Percentiles rank a stretch among this genome's conserved stretches.
phyloP scores from a whole-genome alignment of 2,113 vertebrate genomes.

The Chaetodon auriga region DNA sequence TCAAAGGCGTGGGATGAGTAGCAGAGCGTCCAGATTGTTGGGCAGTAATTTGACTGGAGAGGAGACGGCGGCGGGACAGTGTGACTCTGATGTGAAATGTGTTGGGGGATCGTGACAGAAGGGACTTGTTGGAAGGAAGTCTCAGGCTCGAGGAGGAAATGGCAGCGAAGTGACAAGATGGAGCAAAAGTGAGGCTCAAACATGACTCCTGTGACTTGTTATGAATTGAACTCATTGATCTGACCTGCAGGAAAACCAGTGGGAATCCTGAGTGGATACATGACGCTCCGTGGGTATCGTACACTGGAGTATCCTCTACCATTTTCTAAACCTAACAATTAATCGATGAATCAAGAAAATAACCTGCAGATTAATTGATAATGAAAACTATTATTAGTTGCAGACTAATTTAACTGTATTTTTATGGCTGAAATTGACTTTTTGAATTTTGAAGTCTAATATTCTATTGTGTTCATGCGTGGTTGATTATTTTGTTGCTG shows the following conservation, averaged over 20 bases:
- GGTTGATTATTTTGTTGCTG: too few relatives aligned
- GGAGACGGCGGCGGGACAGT: constrained; percentile 43
- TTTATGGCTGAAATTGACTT: too few relatives aligned
- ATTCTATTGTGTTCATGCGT: too few relatives aligned
- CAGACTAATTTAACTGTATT: too few relatives aligned
- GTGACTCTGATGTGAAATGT: constrained; percentile 50
- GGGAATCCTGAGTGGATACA: background rate
- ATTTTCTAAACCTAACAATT: too few relatives aligned
- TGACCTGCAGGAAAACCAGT: constrained; percentile 2
- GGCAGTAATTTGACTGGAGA: constrained; percentile 61
- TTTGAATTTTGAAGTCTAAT: too few relatives aligned
- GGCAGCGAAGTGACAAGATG: constrained; percentile 16
- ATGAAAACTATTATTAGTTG: too few relatives aligned
- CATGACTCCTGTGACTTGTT: constrained; percentile 21
- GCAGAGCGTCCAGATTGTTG: constrained; percentile 58
- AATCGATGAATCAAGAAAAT: too few relatives aligned
- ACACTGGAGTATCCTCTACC: too few relatives aligned
- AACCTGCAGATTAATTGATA: too few relatives aligned
- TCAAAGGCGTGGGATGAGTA: constrained; percentile 28
- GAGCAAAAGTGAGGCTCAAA: constrained; percentile 35
- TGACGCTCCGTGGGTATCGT: background rate
- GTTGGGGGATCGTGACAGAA: constrained; percentile 52
- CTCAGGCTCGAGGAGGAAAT: constrained; percentile 39
- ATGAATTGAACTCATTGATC: constrained; percentile 25
- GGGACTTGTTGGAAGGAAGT: constrained; percentile 59